Percentiles rank a stretch among this genome's conserved stretches.
Evolutionary conservation across 2,113 vertebrate genomes (phyloP).

Genomic region (Labrus mixtus): DNA sequence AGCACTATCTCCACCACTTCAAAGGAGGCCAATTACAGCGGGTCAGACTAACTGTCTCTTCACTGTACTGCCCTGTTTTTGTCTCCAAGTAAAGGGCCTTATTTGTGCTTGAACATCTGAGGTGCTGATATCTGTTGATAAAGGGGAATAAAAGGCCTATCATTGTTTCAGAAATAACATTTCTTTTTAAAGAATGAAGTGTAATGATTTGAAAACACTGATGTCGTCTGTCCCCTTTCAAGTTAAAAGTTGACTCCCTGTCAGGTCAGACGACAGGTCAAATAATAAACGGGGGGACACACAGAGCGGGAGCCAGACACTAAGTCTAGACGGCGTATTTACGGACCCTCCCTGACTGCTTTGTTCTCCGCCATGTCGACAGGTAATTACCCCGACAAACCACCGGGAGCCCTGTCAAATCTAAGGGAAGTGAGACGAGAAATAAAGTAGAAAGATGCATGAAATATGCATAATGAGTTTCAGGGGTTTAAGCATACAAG

Average conservation of each 20-base stretch:
- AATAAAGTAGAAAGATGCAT: conserved; percentile 33
- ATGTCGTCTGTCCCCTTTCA: conserved; percentile 60
- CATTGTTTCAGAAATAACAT: conserved; percentile 1
- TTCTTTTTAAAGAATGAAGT: conserved; percentile 56
- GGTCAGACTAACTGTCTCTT: conserved; percentile 79
- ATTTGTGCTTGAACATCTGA: conserved; percentile 9
- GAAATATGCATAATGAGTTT: not conserved
- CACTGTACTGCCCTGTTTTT: conserved; percentile 62
- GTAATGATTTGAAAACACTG: conserved; percentile 54
- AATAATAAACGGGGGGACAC: conserved; percentile 72
- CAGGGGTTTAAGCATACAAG: not conserved
- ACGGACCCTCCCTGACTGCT: conserved; percentile 81
- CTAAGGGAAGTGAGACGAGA: conserved; percentile 46
- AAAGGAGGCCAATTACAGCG: conserved; percentile 70
- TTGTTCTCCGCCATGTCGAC: conserved; percentile 83
- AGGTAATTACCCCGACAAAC: conserved; percentile 84
- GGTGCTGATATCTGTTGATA: conserved; percentile 39
- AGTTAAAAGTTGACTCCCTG: conserved; percentile 56
- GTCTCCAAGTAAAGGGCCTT: conserved; percentile 18
- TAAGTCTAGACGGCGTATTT: conserved; percentile 84
- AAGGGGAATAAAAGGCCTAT: not conserved
- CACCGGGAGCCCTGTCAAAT: conserved; percentile 64
- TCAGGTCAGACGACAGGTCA: conserved; percentile 69
- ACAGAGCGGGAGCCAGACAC: conserved; percentile 75
- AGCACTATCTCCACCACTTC: conserved; percentile 80